A percentile compares a stretch with the other conserved stretches of the same genome.
Conservation (phyloP, 2,113 vertebrate species). For the Mustelus asterias region DNA sequence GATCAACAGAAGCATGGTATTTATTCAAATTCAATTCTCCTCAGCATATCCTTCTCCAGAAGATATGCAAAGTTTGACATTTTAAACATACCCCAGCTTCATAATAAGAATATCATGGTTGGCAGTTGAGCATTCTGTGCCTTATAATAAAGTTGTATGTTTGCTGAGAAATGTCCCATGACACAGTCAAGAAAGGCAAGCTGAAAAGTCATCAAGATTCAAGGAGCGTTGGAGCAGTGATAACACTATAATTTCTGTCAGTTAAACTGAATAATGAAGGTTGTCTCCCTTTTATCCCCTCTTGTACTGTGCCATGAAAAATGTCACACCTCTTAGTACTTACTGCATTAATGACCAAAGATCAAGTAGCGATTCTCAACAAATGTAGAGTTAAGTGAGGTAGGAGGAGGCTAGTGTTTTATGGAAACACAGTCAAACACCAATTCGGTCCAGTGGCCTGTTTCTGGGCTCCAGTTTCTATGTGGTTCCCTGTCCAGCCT, state of each 20-base stretch:
- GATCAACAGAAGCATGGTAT: neutral
- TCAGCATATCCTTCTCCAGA: neutral
- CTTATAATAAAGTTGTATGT: neutral
- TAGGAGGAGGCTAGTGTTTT: no score
- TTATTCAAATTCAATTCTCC: neutral
- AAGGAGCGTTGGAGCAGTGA: neutral
- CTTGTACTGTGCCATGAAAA: neutral
- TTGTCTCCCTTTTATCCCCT: neutral
- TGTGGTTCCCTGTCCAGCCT: neutral
- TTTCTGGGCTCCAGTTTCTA: neutral
- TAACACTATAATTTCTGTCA: neutral
- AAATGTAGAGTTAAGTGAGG: neutral
- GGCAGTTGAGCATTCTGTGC: neutral
- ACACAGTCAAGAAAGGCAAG: neutral
- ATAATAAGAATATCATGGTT: neutral
- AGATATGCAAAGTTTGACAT: constrained; percentile 27
- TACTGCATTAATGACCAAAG: neutral
- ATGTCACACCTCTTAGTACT: neutral
- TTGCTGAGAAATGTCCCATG: neutral
- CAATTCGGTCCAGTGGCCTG: neutral
- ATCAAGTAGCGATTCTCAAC: neutral
- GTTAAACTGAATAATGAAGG: neutral
- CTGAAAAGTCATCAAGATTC: neutral
- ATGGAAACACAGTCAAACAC: neutral
- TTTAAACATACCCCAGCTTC: neutral